Base-by-base conservation (phyloP, 2,113 vertebrate genomes). In the Atherinomorus stipes region DNA sequence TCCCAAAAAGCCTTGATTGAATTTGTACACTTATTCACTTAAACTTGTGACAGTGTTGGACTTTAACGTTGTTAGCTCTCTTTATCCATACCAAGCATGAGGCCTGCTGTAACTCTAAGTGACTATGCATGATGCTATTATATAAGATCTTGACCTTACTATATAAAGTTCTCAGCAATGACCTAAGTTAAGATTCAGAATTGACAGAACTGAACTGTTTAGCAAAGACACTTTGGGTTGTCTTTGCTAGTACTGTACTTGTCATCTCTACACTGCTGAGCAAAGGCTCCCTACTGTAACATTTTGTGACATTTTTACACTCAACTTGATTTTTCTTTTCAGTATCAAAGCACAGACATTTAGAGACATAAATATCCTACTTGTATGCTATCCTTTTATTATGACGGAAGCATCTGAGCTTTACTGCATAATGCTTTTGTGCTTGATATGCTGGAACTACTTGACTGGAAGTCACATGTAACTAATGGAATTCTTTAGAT, bases 11-110 rank as follows among this genome's bases (percentile, higher is more conserved):
- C 11, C 61, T 65, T 75, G 64, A 92, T 86, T 90, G 38, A 84
- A 90, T 93, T 88, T 69, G 40, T 6, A n/a, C 11, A 56, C 25
- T 26, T 13, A 70, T 79, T 62, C 3, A 23, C 60, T 82, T 70
- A 68, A 91, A 83, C 90, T 89, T 91, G 90, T 92, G 89, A 93
- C 87, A 66, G 85, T 74, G 74, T 85, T 62, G 64, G 22, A 13
- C 13, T 77, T 62, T 90, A 88, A 93, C 86, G 76, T 53, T 76
- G 62, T 91, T 90, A 84, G 31, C 40, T 68, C 19, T 40, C 78
- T 72, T 60, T 72, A 68, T 84, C 74, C 66, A 67, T 76, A 83
- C 10, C 53, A 60, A 62, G 37, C 85, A 91, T 69, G 78, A 31
- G 74, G 50, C 71, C 57, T 22, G 52, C 81, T 91, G 86, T 90